A percentile compares a stretch with the other conserved stretches of the same genome.
phyloP scores from a whole-genome alignment of 2,888 invertebrate genomes.

The Tortricodes alternella region DNA sequence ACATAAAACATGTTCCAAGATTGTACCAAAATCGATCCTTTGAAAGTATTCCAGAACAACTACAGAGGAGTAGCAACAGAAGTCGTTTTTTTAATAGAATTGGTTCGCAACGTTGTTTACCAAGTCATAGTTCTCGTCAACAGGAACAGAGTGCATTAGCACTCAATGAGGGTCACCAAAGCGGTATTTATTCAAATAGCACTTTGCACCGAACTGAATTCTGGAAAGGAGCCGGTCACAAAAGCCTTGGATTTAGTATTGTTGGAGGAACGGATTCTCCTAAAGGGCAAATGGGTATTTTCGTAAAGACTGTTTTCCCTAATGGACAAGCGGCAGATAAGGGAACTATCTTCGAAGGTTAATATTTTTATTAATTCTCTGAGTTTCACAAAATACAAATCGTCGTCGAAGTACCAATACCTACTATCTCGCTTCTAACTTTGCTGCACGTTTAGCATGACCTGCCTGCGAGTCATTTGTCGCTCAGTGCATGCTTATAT shows the following conservation, averaged over 20 bases:
- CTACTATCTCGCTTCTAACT: too few species aligned
- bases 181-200: constrained; percentile 60
- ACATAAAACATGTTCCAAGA: constrained; percentile 70
- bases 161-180: constrained; percentile 55
- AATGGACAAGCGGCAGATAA: constrained; percentile 93
- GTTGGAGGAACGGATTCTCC: constrained; percentile 95
- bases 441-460: too few species aligned
- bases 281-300: constrained; percentile 94
- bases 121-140: constrained; percentile 56
- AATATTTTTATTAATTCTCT: constrained; percentile 26
- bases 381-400: not conserved
- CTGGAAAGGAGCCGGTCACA: constrained; percentile 92
- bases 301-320: constrained; percentile 93
- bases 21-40: constrained; percentile 76
- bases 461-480: too few species aligned
- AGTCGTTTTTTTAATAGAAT: constrained; percentile 74
- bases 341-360: constrained; percentile 93
- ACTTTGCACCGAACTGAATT: constrained; percentile 83
- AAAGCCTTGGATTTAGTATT: constrained; percentile 94
- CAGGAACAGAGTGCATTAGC: constrained; percentile 56
- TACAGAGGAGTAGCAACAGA: constrained; percentile 66
- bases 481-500: too few species aligned
- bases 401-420: too few species aligned
- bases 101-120: constrained; percentile 71
- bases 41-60: constrained; percentile 76